Base-by-base conservation (phyloP, 1,140 invertebrate genomes). In the Drosophila sturtevanti region DNA sequence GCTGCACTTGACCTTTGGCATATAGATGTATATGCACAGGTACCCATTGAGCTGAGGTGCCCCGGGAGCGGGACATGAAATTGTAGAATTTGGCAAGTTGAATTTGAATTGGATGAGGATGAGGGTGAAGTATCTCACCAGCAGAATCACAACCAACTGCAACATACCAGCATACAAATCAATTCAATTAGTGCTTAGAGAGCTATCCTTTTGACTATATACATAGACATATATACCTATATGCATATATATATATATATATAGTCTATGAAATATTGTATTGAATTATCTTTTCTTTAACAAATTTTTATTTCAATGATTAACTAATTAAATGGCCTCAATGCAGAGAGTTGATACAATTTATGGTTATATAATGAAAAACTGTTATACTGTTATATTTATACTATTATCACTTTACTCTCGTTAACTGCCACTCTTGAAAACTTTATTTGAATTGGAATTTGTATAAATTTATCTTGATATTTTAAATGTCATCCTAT, bases 1-100 rank as follows among this genome's bases (percentile, higher is more conserved):
- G 64, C 58, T 63, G 64, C 58, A 75, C 72, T 76, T 75, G 72
- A 76, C 72, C 72, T 68, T 55, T 68, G 58, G 34, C 72, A 44
- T 61, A 61, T 31, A 31, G 5, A 6, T 31, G 7, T 7, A 6
- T 7, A 31, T 7, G 2, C 16, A 44, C 9, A 44, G 41, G 41
- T 44, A 18, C 4, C 16, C 14, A 16, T 16, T 16, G 16, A 48
- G 11, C 2, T 35, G 34, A 48, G 11, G 11, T 35, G 34, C 11
- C 34, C 10, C 12, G 34, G 34, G 41, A 11, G 18, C 9, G 9
- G 14, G 14, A 16, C 9, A 48, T 11, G 41, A 1, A 10, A 21
- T 11, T 11, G 9, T 10, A 48, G 16, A 21, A 48, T 31, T 31
- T 7, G 16, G 16, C 10, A 11, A 56, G 54, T n/a, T 27, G 52